phyloP scores from a whole-genome alignment of 2,113 vertebrate species.

The Poeciliopsis occidentalis region DNA sequence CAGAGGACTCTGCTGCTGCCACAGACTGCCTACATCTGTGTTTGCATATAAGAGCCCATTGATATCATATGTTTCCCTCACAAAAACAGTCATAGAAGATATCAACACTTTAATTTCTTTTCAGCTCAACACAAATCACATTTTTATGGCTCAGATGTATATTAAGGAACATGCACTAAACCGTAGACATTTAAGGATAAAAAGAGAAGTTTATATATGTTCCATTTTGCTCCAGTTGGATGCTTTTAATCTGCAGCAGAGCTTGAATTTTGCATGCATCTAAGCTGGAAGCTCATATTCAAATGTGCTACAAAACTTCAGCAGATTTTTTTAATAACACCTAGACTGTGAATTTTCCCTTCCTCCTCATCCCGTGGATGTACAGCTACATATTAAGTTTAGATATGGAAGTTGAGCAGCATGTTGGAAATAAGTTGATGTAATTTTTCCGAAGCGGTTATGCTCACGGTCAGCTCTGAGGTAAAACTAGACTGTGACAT shows the following conservation, averaged over 20 bases:
- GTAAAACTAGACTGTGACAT: conserved; percentile 40
- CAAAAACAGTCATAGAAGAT: conserved; percentile 4
- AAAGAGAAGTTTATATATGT: background rate
- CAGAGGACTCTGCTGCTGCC: conserved; percentile 41
- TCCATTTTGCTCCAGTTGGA: background rate
- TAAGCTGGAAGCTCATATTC: conserved; percentile 14
- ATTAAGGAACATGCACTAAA: background rate
- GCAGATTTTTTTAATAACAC: conserved; percentile 5
- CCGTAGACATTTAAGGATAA: too few species aligned
- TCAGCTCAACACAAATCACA: background rate
- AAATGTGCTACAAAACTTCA: conserved; percentile 15
- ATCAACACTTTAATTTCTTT: conserved; percentile 7
- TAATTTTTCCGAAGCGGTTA: conserved; percentile 54
- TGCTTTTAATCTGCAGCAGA: conserved; percentile 1
- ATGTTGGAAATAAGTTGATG: conserved; percentile 30
- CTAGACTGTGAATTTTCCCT: conserved; percentile 11
- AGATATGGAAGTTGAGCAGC: conserved; percentile 20
- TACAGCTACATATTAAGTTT: conserved; percentile 40
- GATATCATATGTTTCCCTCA: conserved; percentile 13
- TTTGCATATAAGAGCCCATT: background rate
- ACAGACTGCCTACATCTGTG: conserved; percentile 13
- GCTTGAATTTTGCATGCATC: conserved; percentile 8
- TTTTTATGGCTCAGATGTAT: background rate
- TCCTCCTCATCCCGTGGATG: conserved; percentile 21
- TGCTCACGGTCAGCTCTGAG: conserved; percentile 39